Evolutionary conservation across 2,113 vertebrate species (phyloP).

Genomic region (Dolichallabes microphthalmus): DNA sequence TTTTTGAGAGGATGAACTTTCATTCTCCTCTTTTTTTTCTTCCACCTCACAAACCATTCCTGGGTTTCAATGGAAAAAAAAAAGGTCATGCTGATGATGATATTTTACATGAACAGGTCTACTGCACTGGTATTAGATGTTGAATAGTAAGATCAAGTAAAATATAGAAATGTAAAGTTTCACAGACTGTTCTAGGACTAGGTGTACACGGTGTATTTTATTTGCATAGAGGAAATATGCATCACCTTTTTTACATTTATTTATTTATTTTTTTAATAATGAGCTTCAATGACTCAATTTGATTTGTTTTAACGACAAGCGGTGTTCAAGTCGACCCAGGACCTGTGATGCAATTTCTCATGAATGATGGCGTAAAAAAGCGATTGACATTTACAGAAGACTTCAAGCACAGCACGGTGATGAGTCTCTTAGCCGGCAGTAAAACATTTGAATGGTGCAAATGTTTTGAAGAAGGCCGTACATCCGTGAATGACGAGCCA

Average conservation of each 20-base stretch:
- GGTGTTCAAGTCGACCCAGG: too few species aligned
- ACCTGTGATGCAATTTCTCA: too few species aligned
- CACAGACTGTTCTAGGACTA: background rate
- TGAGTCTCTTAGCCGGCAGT: too few species aligned
- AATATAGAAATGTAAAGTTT: background rate
- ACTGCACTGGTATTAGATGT: background rate
- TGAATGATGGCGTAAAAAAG: too few species aligned
- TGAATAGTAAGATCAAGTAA: background rate
- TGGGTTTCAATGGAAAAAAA: constrained; percentile 33
- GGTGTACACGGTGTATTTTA: background rate
- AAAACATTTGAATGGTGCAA: too few species aligned
- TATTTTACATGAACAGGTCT: too few species aligned
- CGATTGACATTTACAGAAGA: too few species aligned
- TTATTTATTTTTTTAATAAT: background rate
- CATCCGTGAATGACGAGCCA: too few species aligned
- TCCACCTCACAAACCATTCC: background rate
- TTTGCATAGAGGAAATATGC: background rate
- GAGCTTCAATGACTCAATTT: background rate
- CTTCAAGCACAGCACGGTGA: too few species aligned
- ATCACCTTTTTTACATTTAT: background rate
- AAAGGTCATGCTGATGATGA: constrained; percentile 40
- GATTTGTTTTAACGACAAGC: background rate
- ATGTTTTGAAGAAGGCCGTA: too few species aligned
- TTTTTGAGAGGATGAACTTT: constrained; percentile 69
- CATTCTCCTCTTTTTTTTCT: constrained; percentile 57